These are phyloP conservation scores for Glaucopsyche alexis DNA, from an alignment of 2,888 invertebrate genomes.

Conservation along the genomic window DNA sequence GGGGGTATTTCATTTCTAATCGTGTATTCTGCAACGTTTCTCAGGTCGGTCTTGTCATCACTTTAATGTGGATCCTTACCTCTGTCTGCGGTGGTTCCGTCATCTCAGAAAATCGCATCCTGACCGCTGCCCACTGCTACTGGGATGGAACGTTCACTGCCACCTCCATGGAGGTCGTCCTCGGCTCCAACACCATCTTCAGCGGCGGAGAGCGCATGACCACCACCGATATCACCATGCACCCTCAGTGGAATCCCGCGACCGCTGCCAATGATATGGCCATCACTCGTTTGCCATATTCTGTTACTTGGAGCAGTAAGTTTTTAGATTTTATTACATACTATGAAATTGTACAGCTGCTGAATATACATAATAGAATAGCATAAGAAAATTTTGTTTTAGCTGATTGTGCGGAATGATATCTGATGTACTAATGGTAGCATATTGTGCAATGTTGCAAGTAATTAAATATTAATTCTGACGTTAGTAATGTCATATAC, in stretches of 20 bases:
- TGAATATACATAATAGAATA: no score
- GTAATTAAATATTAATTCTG: no score
- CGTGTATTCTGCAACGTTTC: conserved; percentile 23
- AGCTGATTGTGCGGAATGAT: no score
- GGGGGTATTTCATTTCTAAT: no score
- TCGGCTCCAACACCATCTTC: conserved; percentile 55
- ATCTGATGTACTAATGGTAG: no score
- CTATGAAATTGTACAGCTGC: no score
- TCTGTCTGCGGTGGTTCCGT: conserved; percentile 57
- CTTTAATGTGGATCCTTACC: conserved; percentile 45
- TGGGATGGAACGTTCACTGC: conserved; percentile 48
- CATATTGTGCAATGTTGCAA: no score
- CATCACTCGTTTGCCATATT: conserved; percentile 42
- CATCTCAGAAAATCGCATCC: conserved; percentile 43
- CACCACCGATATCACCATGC: conserved; percentile 45
- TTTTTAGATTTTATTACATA: conserved; percentile 21
- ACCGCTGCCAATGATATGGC: conserved; percentile 52
- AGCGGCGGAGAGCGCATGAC: conserved; percentile 49
- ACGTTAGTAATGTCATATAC: background rate
- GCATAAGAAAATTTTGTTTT: no score
- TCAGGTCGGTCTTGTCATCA: conserved; percentile 56
- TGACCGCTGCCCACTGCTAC: conserved; percentile 58
- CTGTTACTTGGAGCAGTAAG: conserved; percentile 46
- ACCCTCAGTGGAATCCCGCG: conserved; percentile 48
- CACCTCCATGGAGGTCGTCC: conserved; percentile 48